Base-by-base conservation (phyloP, 2,113 vertebrate genomes). In the Chloroceryle aenea region DNA sequence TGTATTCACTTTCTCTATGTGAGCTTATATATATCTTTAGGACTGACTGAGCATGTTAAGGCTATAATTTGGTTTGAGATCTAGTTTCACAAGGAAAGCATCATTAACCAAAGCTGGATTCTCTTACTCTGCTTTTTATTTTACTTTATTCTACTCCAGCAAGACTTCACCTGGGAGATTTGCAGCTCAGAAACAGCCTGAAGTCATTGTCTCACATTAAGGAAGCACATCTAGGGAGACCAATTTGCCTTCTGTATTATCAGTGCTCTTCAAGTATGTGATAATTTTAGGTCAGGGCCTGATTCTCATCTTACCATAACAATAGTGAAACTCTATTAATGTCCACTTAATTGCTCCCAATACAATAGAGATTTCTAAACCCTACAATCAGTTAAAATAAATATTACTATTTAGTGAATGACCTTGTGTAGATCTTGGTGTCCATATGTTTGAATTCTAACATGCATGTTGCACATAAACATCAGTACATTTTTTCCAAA, bases 101-200 rank as follows among this genome's bases (percentile, higher is more conserved):
- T 89, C 92, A 77, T 96, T 96, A 95, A 73, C 77, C 66, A 63
- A 88, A 90, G 87, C 56, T 96, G 75, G 43, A 90, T 92, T 64
- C n/a, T 73, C 61, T 88, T 77, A 66, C 61, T 62, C 74, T 87
- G 48, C 42, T 89, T 97, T 88, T 95, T 88, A 89, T 89, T 87
- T 12, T 67, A 58, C 68, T 96, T 96, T 58, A 52, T 77, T 92
- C 61, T 85, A 64, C 62, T 64, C 89, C 78, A 96, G 92, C 75
- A 95, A 95, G 96, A 97, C 90, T 96, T 96, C 95, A 98, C 94
- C 93, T 96, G 94, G 40, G 74, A 93, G 85, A 95, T 79, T 13
- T 84, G 40, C 50, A 79, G 90, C 58, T 95, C 75, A 92, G 80
- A 95, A 95, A 58, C 79, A 97, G 96, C 94, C 97, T 93, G 92